Percentiles rank a stretch among this genome's conserved stretches.
phyloP scores from a whole-genome alignment of 2,797 vertebrate species.

The Pangasius djambal region DNA sequence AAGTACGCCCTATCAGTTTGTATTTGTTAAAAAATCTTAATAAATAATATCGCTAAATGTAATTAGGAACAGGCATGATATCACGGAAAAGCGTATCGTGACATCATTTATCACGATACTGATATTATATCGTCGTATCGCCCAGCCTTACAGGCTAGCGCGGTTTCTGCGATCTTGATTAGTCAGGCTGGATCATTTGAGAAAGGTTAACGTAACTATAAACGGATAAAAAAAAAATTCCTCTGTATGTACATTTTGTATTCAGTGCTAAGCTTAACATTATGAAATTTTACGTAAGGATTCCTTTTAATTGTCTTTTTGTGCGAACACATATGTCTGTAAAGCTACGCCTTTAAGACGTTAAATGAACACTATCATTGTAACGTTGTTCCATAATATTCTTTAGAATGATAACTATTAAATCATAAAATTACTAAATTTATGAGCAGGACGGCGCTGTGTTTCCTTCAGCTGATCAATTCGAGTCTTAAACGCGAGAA shows the following conservation, averaged over 20 bases:
- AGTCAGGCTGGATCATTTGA: too few relatives aligned
- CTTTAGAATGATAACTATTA: not conserved
- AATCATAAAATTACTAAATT: not conserved
- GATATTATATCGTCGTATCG: too few relatives aligned
- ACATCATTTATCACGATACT: not conserved
- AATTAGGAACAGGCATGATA: not conserved
- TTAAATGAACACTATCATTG: not conserved
- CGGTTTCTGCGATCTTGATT: not conserved
- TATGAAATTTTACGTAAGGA: not conserved
- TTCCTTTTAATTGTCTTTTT: too few relatives aligned
- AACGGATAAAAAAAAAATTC: not conserved
- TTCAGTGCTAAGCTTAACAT: not conserved
- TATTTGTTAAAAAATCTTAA: not conserved
- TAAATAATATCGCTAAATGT: not conserved
- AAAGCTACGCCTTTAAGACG: not conserved
- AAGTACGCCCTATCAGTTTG: not conserved
- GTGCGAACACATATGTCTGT: too few relatives aligned
- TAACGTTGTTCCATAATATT: not conserved
- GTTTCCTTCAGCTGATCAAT: not conserved
- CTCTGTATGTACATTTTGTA: not conserved
- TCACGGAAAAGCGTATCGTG: not conserved
- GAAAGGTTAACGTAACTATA: too few relatives aligned
- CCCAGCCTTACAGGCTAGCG: not conserved
- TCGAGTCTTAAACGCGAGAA: not conserved
- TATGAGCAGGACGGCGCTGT: too few relatives aligned